Conservation (phyloP, 2,888 invertebrate species). For the Macrosoma leucophasiata region DNA sequence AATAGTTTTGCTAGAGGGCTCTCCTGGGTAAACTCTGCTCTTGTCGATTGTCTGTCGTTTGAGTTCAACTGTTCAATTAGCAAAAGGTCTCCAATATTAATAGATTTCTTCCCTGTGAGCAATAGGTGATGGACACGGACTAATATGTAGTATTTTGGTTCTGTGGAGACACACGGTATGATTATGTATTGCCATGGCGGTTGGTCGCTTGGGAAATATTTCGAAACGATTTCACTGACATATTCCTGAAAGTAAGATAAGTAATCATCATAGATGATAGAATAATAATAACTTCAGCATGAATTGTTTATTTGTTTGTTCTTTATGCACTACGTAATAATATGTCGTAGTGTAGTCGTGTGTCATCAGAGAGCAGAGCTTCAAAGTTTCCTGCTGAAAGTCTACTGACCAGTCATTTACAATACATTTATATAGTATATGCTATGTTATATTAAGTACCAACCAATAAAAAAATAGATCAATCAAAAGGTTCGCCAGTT, state of each 20-base stretch:
- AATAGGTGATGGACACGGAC: slow-evolving; percentile 86
- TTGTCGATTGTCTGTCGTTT: slow-evolving; percentile 45
- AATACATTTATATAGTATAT: too few species aligned
- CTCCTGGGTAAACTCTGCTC: slow-evolving; percentile 38
- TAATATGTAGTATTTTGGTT: slow-evolving; percentile 80
- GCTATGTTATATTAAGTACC: too few species aligned
- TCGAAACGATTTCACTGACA: slow-evolving; percentile 85
- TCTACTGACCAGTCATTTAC: too few species aligned
- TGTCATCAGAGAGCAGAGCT: too few species aligned
- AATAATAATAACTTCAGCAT: too few species aligned
- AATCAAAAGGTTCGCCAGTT: background rate
- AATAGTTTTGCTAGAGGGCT: slow-evolving; percentile 74
- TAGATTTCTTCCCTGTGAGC: slow-evolving; percentile 79
- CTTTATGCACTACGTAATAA: too few species aligned
- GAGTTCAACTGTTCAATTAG: slow-evolving; percentile 71
- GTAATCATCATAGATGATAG: too few species aligned
- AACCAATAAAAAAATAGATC: background rate
- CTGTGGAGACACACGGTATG: slow-evolving; percentile 74
- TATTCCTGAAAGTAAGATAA: slow-evolving; percentile 80
- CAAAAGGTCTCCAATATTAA: slow-evolving; percentile 85
- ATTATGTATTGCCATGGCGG: slow-evolving; percentile 90
- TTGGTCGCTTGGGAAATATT: slow-evolving; percentile 81
- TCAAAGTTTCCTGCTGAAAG: too few species aligned
- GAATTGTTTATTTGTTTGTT: too few species aligned
- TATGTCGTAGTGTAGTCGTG: too few species aligned